Percentiles rank a stretch among this genome's conserved stretches.
phyloP scores from a whole-genome alignment of 2,888 invertebrate genomes.

The Eupithecia tripunctaria region DNA sequence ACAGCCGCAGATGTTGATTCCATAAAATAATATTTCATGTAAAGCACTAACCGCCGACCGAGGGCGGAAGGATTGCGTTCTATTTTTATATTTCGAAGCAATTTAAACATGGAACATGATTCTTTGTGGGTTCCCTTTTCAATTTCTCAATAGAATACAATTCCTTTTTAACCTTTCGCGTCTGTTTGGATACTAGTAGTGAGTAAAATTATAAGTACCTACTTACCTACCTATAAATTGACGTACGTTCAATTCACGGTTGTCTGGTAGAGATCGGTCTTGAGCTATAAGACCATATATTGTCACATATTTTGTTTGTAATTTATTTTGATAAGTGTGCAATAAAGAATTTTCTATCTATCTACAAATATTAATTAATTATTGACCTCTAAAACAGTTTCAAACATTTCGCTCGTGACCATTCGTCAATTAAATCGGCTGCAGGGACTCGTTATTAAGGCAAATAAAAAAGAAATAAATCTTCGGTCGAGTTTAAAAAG shows the following conservation, averaged over 20 bases:
- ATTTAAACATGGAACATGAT: slow-evolving; percentile 62
- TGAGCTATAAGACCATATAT: too few relatives aligned
- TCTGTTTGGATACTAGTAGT: not conserved
- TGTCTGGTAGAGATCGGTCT: too few relatives aligned
- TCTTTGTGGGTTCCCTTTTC: slow-evolving; percentile 34
- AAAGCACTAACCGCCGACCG: slow-evolving; percentile 80
- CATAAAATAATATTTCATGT: slow-evolving; percentile 85
- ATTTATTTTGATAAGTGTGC: too few relatives aligned
- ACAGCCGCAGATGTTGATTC: slow-evolving; percentile 82
- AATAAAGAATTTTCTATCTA: too few relatives aligned
- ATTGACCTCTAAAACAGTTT: slow-evolving; percentile 69
- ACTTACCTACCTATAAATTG: too few relatives aligned
- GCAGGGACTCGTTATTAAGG: slow-evolving; percentile 76
- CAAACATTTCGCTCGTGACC: slow-evolving; percentile 73
- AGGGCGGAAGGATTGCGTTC: slow-evolving; percentile 85
- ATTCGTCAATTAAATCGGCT: slow-evolving; percentile 81
- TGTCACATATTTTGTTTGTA: too few relatives aligned
- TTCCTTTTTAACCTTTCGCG: slow-evolving; percentile 8
- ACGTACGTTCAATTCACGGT: too few relatives aligned
- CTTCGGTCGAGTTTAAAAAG: slow-evolving; percentile 77
- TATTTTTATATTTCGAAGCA: slow-evolving; percentile 82
- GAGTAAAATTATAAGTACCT: too few relatives aligned
- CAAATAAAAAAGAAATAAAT: slow-evolving; percentile 80
- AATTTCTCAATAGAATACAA: slow-evolving; percentile 26
- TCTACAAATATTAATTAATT: slow-evolving; percentile 60